phyloP scores from a whole-genome alignment of 2,888 invertebrate genomes.

The Megaustenia siamemsis region DNA sequence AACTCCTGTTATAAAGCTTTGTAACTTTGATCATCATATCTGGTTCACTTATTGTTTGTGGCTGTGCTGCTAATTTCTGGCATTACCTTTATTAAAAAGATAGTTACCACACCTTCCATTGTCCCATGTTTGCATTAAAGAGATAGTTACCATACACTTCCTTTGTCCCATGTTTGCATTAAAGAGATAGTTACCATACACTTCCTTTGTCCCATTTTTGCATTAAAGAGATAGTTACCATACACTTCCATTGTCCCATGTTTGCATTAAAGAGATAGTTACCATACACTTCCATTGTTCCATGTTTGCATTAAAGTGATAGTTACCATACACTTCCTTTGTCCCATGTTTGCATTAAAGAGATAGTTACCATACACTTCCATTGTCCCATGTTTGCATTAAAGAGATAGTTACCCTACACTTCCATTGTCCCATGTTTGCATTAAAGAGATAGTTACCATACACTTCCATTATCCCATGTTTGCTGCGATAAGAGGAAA shows the following conservation, averaged over 20 bases:
- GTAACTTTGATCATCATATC: too few species aligned
- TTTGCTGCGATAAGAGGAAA: conserved; percentile 50
- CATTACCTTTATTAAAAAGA: background rate
- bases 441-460: background rate
- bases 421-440: conserved; percentile 19
- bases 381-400: conserved; percentile 29
- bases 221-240: conserved; percentile 37
- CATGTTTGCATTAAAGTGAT: background rate
- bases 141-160: background rate
- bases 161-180: conserved; percentile 29
- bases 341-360: conserved; percentile 28
- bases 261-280: conserved; percentile 41
- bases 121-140: too few species aligned
- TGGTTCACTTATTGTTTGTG: background rate
- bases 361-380: conserved; percentile 25
- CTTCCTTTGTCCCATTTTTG: conserved; percentile 17
- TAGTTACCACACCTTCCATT: too few species aligned
- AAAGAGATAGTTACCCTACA: conserved; percentile 15
- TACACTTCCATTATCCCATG: conserved; percentile 2
- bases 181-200: conserved; percentile 18
- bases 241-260: conserved; percentile 4
- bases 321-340: conserved; percentile 4
- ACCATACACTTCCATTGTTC: conserved; percentile 5
- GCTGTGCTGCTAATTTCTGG: background rate
- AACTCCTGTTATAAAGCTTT: too few species aligned